These are phyloP conservation scores for Ammodramus savannarum DNA, from an alignment of 2,113 vertebrate species.

Conservation along the genomic window DNA sequence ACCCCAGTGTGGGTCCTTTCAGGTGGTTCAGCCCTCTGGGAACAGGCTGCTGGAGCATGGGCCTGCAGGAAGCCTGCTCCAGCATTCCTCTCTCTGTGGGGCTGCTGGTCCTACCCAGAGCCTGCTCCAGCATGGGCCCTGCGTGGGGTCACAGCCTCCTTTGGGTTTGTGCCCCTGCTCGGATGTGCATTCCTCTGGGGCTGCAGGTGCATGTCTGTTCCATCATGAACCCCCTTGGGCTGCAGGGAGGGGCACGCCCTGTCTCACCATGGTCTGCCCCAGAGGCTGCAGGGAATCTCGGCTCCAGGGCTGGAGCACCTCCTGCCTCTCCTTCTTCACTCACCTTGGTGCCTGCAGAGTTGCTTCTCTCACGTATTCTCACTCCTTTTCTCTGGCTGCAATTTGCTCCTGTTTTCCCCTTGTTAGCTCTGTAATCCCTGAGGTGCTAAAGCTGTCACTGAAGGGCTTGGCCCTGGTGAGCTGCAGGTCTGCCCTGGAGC, in stretches of 20 bases:
- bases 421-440: neutral
- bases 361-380: neutral
- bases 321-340: neutral
- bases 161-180: neutral
- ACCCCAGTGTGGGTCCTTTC: neutral
- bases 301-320: rapidly evolving
- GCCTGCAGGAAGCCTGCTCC: neutral
- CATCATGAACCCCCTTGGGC: rapidly evolving
- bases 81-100: neutral
- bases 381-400: neutral
- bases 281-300: rapidly evolving
- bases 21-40: rapidly evolving
- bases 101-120: neutral
- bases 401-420: neutral
- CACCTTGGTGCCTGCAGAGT: neutral
- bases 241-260: neutral
- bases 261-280: neutral
- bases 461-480: neutral
- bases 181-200: rapidly evolving
- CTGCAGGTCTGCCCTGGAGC: neutral
- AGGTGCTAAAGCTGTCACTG: rapidly evolving
- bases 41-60: neutral
- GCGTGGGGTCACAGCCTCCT: neutral
- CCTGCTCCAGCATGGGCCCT: neutral
- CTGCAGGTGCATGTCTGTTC: neutral